phyloP scores from a whole-genome alignment of 1,140 invertebrate species.

The Ceratosolen solmsi region DNA sequence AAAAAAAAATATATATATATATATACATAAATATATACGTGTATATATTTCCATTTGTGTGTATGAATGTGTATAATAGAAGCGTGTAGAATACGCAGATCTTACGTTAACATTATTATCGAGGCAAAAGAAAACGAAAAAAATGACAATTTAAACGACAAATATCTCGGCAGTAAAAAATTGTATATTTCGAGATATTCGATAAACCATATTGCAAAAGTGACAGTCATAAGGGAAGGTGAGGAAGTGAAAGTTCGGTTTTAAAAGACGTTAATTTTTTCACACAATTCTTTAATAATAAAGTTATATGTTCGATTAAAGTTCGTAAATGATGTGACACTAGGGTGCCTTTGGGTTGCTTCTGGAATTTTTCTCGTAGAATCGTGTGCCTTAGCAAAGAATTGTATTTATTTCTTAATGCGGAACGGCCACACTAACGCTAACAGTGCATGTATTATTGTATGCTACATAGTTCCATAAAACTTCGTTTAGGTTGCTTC shows the following conservation, averaged over 20 bases:
- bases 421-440: background rate
- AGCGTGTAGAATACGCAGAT: constrained; percentile 36
- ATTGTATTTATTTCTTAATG: constrained; percentile 29
- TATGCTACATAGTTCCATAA: background rate
- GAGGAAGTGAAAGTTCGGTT: background rate
- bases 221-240: constrained; percentile 3
- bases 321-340: constrained; percentile 45
- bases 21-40: constrained; percentile 18
- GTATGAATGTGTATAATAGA: constrained; percentile 52
- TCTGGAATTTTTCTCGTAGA: constrained; percentile 57
- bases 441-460: background rate
- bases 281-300: constrained; percentile 29
- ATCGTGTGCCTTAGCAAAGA: constrained; percentile 65
- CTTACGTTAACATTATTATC: too few species aligned
- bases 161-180: background rate
- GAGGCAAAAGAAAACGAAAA: constrained; percentile 43
- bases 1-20: constrained; percentile 18
- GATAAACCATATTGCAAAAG: constrained; percentile 13
- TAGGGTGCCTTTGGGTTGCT: constrained; percentile 68
- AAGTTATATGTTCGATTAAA: constrained; percentile 33
- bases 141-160: background rate
- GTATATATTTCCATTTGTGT: constrained; percentile 48
- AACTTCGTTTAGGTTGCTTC: background rate
- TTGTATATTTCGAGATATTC: background rate
- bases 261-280: constrained; percentile 10